Evolutionary conservation across 2,888 invertebrate genomes (phyloP), one percentile per base, ranked within the genome.

Genomic region (Xestoiulus laeticollis): DNA sequence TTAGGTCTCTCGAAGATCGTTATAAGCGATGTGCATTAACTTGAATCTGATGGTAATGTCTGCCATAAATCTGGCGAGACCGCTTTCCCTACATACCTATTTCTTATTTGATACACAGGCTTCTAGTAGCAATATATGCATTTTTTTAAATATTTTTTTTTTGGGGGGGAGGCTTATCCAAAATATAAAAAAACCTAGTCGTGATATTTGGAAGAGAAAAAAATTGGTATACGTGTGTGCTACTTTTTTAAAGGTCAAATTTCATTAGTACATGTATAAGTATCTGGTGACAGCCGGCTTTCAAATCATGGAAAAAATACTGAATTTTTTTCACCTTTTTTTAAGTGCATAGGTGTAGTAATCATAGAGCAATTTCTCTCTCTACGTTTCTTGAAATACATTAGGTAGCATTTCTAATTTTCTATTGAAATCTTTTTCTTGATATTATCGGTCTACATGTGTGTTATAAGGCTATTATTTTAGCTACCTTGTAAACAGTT

Each of bases 81-180:
- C 78, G 78, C 78, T 78, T 78, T 78, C 78, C 78, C 78, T 78
- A 78, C 78, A 78, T 78, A 78, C 78, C 78, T 78, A 78, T 78
- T 78, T 78, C 78, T 78, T 78, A 30, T 78, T 30, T 30, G 30
- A 26, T 78, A 78, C 26, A 78, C 78, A 30, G 78, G 78, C 78
- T 78, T 14, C 78, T 78, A 30, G 26, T 26, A 78, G 30, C 78
- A n/a, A n/a, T 26, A 30, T 78, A 78, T 26, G 59, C 16, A 68
- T 26, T 26, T 26, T 68, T 68, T 22, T 5, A 2, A 30, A 30
- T 26, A 14, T 78, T 78, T 78, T 26, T 68, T 68, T 26, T 68
- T 68, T 26, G n/a, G n/a, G n/a, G n/a, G n/a, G n/a, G n/a, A n/a
- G n/a, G n/a, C n/a, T n/a, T n/a, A n/a, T n/a, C n/a, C n/a, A n/a